phyloP scores from a whole-genome alignment of 1,140 invertebrate species.

The honey bee (Apis mellifera) region DNA sequence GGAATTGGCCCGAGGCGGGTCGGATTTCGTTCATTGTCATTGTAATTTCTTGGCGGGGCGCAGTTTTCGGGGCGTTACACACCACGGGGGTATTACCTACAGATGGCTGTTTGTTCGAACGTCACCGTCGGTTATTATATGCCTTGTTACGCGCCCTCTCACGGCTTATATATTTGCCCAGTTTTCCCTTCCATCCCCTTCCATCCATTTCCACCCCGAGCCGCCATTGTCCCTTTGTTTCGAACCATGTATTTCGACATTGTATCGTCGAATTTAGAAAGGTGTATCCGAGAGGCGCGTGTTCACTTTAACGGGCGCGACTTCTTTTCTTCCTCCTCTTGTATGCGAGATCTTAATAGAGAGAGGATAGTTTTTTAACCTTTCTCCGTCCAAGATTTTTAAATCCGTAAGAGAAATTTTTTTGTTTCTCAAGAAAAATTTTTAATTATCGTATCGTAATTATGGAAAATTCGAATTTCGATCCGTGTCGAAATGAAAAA shows the following conservation, averaged over 20 bases:
- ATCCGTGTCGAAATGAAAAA: neutral
- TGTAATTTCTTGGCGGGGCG: slow-evolving; percentile 79
- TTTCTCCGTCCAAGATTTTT: too few species aligned
- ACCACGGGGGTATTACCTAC: slow-evolving; percentile 79
- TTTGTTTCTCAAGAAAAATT: too few species aligned
- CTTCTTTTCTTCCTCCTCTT: neutral
- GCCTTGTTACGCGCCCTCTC: slow-evolving; percentile 75
- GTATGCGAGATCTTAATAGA: too few species aligned
- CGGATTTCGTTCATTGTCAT: slow-evolving; percentile 80
- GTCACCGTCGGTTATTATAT: slow-evolving; percentile 79
- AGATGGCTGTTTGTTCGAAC: slow-evolving; percentile 81
- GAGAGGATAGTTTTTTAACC: too few species aligned
- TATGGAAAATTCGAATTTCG: too few species aligned
- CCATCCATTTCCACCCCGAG: slow-evolving; percentile 5
- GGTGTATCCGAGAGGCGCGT: slow-evolving; percentile 1
- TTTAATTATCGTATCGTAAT: too few species aligned
- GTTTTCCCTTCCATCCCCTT: slow-evolving; percentile 53
- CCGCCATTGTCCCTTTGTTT: slow-evolving; percentile 39
- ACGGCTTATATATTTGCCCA: slow-evolving; percentile 74
- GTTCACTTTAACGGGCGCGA: slow-evolving; percentile 34
- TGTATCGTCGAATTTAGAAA: slow-evolving; percentile 36
- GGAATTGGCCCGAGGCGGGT: slow-evolving; percentile 76
- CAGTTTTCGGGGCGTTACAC: slow-evolving; percentile 80
- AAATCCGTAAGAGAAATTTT: too few species aligned
- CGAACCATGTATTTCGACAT: slow-evolving; percentile 6